Base-by-base conservation (phyloP, 1,140 invertebrate species). In the Brachionus rubens region DNA sequence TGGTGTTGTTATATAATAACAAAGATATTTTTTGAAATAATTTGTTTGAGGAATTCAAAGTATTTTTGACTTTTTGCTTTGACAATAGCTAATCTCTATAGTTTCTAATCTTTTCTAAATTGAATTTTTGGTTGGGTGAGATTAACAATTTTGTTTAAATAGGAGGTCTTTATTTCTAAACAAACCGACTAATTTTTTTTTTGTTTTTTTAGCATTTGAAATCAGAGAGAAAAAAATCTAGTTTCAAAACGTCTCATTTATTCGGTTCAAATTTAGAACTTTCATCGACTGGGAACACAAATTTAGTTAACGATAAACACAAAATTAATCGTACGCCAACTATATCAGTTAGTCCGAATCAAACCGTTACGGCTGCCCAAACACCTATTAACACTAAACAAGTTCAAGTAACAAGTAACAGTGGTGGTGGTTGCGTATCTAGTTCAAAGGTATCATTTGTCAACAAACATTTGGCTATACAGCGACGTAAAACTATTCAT, bases 401-500 rank as follows among this genome's bases (percentile, higher is more conserved):
- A 2, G 19, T 21, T 36, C 9, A 36, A 36, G 36, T 41, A n/a
- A 65, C 59, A 10, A 65, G 36, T 14, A 43, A 21, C 10, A 65
- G 59, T 43, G 59, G 40, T 24, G 59, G 59, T 9, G 36, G 59
- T 21, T 9, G 24, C 12, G 59, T 43, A 21, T 65, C 59, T 19
- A 65, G 59, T 28, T 36, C 16, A 12, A 65, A 54, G 26, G 24
- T 4, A 19, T 72, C 46, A 7, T 72, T 72, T 72, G 68, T 72
- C 36, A 48, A 54, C 46, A 48, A 54, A 19, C 68, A 72, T 72
- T 28, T 72, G 12, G 9, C 26, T 2, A 33, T 72, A 9, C 68
- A 72, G 19, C n/a, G 68, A 19, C 68, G 68, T 28, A 48, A 50
- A 14, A 72, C 68, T 10, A 72, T 72, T 40, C 68, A 72, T 72